These are phyloP conservation scores for Lamellibrachia luymesi DNA, from an alignment of 1,140 invertebrate genomes.

Conservation along the genomic window DNA sequence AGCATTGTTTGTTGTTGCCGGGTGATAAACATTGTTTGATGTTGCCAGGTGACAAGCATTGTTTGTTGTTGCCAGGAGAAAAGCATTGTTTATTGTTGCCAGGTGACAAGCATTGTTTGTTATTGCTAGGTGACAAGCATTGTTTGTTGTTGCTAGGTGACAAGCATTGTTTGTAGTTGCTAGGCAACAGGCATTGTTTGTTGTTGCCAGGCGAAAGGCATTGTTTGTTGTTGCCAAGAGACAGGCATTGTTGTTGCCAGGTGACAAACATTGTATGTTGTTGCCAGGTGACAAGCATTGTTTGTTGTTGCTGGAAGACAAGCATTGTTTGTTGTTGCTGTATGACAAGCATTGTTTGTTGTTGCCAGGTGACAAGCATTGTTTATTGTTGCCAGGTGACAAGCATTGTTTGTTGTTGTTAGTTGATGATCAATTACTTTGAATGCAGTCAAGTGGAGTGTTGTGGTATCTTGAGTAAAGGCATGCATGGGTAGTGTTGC, in stretches of 20 bases:
- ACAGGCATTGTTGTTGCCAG: neutral
- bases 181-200: neutral
- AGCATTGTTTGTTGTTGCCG: neutral
- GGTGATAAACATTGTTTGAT: neutral
- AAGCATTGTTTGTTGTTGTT: neutral
- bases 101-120: neutral
- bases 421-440: neutral
- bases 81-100: neutral
- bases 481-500: neutral
- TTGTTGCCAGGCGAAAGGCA: neutral
- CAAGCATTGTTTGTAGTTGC: neutral
- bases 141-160: neutral
- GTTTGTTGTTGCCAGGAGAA: neutral
- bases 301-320: neutral
- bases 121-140: too few relatives aligned
- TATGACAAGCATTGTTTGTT: neutral
- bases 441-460: neutral
- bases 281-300: neutral
- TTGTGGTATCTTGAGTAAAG: neutral
- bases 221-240: neutral
- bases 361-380: neutral
- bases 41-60: neutral
- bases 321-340: neutral
- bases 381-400: neutral
- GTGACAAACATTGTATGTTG: too few relatives aligned